Conservation (phyloP, 2,888 invertebrate genomes). For the Arrhopalites spinosus region DNA sequence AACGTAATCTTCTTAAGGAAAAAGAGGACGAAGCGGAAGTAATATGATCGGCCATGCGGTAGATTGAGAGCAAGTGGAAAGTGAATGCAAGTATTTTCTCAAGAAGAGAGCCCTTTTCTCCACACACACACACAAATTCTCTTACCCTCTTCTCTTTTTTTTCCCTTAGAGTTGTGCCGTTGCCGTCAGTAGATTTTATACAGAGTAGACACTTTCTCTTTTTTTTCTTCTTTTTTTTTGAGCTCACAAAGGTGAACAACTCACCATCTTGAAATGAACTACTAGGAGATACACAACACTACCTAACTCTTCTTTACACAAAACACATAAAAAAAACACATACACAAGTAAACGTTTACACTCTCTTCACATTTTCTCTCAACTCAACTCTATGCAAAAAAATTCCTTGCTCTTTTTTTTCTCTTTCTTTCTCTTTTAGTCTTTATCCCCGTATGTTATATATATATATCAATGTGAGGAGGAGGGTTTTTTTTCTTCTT, state of each 20-base stretch:
- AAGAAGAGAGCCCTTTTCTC: constrained; percentile 16
- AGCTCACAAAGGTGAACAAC: constrained; percentile 3
- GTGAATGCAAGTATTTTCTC: neutral
- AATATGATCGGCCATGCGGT: constrained; percentile 8
- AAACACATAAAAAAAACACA: neutral
- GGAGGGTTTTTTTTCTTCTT: neutral
- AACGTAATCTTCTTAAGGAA: constrained; percentile 12
- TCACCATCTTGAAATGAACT: neutral
- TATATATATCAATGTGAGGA: too few species aligned
- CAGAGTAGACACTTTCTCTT: neutral
- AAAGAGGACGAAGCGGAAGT: constrained; percentile 4
- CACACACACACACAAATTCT: constrained; percentile 14
- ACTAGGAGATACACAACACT: too few species aligned
- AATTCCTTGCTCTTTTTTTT: neutral
- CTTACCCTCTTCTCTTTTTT: constrained; percentile 6
- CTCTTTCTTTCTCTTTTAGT: too few species aligned
- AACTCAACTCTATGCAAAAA: neutral
- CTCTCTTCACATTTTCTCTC: neutral
- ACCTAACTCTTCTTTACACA: neutral
- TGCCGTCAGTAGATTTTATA: neutral
- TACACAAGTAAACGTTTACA: neutral
- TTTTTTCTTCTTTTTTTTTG: neutral
- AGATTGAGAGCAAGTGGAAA: constrained; percentile 5
- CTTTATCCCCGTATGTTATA: too few species aligned
- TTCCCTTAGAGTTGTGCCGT: neutral